Evolutionary conservation across 2,888 invertebrate species (phyloP).

Genomic region (Steromphala cineraria): DNA sequence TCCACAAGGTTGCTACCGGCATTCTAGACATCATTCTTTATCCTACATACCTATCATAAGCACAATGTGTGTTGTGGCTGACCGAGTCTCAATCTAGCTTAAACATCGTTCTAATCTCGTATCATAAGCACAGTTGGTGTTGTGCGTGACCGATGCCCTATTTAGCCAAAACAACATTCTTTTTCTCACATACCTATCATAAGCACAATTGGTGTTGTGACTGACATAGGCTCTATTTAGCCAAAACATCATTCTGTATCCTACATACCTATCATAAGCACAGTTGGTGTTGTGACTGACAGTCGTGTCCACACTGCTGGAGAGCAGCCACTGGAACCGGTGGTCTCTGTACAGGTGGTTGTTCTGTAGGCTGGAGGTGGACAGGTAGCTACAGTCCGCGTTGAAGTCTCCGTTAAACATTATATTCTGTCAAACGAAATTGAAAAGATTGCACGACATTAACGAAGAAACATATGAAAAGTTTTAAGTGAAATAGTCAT

Average conservation of each 20-base stretch:
- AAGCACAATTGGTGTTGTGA: background rate
- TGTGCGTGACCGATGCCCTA: constrained; percentile 45
- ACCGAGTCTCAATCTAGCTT: too few relatives aligned
- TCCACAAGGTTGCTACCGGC: too few relatives aligned
- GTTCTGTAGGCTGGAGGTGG: constrained; percentile 20
- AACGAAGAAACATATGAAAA: too few relatives aligned
- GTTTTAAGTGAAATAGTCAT: background rate
- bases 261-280: constrained; percentile 20
- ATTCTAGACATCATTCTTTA: too few relatives aligned
- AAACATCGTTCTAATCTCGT: constrained; percentile 36
- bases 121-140: constrained; percentile 60
- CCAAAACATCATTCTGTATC: too few relatives aligned
- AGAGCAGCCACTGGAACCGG: constrained; percentile 54
- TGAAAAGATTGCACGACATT: background rate
- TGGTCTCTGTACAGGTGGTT: constrained; percentile 36
- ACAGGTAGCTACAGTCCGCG: constrained; percentile 61
- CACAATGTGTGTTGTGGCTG: constrained; percentile 43
- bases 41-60: constrained; percentile 52
- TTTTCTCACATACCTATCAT: background rate
- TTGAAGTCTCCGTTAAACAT: constrained; percentile 62
- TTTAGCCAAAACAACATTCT: too few relatives aligned
- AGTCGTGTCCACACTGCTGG: constrained; percentile 54
- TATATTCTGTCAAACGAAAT: constrained; percentile 33
- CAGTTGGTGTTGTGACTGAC: constrained; percentile 44
- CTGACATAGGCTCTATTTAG: background rate